Percentiles rank a stretch among this genome's conserved stretches.
These are phyloP conservation scores for Antigone vipio DNA, from an alignment of 2,113 vertebrate genomes.

Conservation along the genomic window DNA sequence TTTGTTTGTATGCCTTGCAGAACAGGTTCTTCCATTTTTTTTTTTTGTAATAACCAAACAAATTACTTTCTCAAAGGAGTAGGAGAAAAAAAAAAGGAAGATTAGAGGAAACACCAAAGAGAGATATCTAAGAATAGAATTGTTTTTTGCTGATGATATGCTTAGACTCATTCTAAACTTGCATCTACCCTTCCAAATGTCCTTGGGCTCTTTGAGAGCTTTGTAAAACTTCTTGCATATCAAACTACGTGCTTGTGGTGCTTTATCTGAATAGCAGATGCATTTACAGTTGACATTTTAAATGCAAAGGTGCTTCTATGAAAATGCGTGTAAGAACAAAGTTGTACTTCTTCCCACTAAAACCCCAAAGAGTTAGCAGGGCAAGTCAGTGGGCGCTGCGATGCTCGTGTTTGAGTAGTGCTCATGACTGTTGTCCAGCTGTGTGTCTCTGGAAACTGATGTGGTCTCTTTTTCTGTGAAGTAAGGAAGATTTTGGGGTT, in stretches of 20 bases:
- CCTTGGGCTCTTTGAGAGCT: conserved; percentile 40
- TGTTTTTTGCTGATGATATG: conserved; percentile 33
- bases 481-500: neutral
- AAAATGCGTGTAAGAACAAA: neutral
- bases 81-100: neutral
- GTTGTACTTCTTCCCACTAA: neutral
- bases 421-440: neutral
- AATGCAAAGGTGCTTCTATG: conserved; percentile 35
- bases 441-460: neutral
- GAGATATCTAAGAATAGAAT: conserved; percentile 57
- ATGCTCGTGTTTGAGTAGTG: neutral
- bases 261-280: conserved; percentile 29
- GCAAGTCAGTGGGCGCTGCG: neutral
- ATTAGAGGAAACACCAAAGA: conserved; percentile 49
- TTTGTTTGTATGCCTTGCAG: conserved; percentile 38
- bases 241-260: neutral
- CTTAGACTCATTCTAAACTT: conserved; percentile 15
- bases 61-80: conserved; percentile 47
- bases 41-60: neutral
- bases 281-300: neutral
- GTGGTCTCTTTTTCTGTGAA: neutral
- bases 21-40: conserved; percentile 55
- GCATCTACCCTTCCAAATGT: neutral
- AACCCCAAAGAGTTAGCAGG: neutral
- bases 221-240: conserved; percentile 30